phyloP scores from a whole-genome alignment of 2,888 invertebrate species.

The Tanytarsus gracilentus region DNA sequence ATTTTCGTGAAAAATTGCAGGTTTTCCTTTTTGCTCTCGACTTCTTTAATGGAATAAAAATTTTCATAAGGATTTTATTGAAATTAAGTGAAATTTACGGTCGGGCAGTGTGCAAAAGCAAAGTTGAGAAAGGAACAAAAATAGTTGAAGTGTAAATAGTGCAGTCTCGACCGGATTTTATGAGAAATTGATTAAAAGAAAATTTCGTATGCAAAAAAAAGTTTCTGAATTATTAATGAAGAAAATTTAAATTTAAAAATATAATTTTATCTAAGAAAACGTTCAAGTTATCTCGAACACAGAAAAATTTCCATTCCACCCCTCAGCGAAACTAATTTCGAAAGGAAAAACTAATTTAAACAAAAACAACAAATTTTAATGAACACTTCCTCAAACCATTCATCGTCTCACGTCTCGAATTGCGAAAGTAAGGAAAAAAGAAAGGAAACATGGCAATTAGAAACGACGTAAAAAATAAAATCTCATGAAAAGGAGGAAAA shows the following conservation, averaged over 20 bases:
- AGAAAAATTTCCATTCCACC: not conserved
- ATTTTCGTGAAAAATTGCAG: slow-evolving; percentile 15
- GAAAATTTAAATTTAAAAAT: not conserved
- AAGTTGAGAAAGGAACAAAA: not conserved
- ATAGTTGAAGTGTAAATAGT: not conserved
- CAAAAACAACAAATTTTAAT: too few species aligned
- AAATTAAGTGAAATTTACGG: not conserved
- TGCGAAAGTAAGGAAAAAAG: too few species aligned
- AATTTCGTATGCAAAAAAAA: not conserved
- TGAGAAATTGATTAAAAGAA: not conserved
- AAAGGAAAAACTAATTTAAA: too few species aligned
- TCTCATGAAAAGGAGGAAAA: too few species aligned
- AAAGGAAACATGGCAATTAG: too few species aligned
- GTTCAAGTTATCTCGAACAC: too few species aligned
- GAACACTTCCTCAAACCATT: too few species aligned
- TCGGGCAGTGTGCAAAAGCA: not conserved
- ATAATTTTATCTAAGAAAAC: not conserved
- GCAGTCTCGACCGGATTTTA: not conserved
- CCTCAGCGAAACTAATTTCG: too few species aligned
- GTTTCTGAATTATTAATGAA: slow-evolving; percentile 1
- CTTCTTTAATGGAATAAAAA: not conserved
- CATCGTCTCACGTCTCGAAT: too few species aligned
- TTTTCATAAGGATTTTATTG: not conserved
- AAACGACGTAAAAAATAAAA: too few species aligned
- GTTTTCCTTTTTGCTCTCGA: not conserved